Percentiles rank a stretch among this genome's conserved stretches.
phyloP scores from a whole-genome alignment of 1,140 invertebrate genomes.

The Heliconius congener region DNA sequence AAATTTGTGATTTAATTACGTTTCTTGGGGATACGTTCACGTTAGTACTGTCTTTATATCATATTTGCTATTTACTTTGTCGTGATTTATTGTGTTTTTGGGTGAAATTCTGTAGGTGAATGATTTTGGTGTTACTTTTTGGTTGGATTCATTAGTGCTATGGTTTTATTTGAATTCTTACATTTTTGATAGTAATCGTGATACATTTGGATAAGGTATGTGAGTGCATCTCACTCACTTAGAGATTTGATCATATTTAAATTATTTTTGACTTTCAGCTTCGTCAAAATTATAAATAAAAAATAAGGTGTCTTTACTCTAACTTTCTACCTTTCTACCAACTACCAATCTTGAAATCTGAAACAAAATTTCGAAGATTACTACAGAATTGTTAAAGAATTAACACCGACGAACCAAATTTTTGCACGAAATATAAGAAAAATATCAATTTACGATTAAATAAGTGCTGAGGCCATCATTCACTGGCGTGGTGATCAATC shows the following conservation, averaged over 20 bases:
- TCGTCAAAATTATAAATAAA: no score
- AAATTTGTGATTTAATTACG: constrained; percentile 73
- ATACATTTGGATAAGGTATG: no score
- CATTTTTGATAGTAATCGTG: no score
- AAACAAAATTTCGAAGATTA: background rate
- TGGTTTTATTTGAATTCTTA: background rate
- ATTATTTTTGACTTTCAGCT: no score
- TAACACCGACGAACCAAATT: background rate
- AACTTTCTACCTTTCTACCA: no score
- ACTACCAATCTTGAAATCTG: no score
- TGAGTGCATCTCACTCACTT: no score
- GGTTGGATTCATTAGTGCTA: background rate
- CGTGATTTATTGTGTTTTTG: background rate
- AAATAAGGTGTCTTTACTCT: no score
- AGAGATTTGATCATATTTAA: no score
- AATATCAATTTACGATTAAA: constrained; percentile 6
- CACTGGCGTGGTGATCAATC: constrained; percentile 62
- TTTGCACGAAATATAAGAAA: background rate
- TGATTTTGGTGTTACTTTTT: background rate
- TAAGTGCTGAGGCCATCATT: constrained; percentile 45
- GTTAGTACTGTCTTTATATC: background rate
- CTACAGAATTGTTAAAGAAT: background rate
- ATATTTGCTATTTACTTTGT: constrained; percentile 4
- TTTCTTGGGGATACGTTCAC: constrained; percentile 41
- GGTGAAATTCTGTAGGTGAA: background rate